phyloP scores from a whole-genome alignment of 2,888 invertebrate genomes.

The Dynastes tityus region DNA sequence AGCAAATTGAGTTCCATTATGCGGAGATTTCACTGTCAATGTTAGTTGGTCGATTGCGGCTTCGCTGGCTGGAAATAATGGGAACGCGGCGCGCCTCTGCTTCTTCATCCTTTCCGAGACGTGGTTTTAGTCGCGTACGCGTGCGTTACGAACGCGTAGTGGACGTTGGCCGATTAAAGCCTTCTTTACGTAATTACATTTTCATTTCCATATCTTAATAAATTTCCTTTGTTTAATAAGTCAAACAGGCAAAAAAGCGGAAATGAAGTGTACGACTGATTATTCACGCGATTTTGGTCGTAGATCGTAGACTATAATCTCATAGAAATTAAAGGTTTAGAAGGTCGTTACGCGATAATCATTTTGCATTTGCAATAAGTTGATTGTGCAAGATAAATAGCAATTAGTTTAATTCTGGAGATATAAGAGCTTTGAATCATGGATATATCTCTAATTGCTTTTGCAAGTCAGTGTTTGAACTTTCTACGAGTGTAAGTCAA shows the following conservation, averaged over 20 bases:
- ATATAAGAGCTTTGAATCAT: no score
- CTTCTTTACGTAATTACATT: constrained; percentile 3
- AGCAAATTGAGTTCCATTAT: constrained; percentile 12
- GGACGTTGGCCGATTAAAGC: neutral
- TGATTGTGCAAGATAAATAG: no score
- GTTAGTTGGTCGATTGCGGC: neutral
- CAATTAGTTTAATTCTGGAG: no score
- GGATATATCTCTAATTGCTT: no score
- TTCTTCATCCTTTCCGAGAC: neutral
- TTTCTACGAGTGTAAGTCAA: no score
- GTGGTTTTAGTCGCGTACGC: neutral
- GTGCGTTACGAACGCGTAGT: neutral
- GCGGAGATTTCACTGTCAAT: constrained; percentile 6
- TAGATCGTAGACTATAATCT: no score
- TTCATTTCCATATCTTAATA: constrained; percentile 21
- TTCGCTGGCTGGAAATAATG: no score
- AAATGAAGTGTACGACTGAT: constrained; percentile 11
- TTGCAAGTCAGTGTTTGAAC: no score
- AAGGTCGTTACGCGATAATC: no score
- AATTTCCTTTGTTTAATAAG: constrained; percentile 25
- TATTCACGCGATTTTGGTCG: neutral
- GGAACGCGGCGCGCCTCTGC: neutral
- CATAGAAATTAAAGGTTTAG: no score
- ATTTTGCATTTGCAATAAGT: no score
- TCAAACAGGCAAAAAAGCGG: neutral